Evolutionary conservation across 1,140 invertebrate genomes (phyloP).

Genomic region (Heliothis virescens): DNA sequence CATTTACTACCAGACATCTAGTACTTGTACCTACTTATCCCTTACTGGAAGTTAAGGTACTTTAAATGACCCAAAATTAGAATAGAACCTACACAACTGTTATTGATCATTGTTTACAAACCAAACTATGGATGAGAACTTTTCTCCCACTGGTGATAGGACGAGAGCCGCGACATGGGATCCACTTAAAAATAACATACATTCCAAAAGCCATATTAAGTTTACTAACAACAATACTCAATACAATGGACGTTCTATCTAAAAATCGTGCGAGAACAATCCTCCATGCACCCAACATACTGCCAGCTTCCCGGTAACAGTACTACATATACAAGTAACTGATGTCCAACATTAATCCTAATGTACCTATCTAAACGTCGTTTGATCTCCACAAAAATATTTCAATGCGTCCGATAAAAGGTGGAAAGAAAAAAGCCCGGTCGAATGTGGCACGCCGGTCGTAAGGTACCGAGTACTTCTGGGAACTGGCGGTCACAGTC

Average conservation of each 20-base stretch:
- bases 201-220: slow-evolving; percentile 20
- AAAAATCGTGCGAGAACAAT: slow-evolving; percentile 54
- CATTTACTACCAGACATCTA: no score
- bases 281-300: slow-evolving; percentile 48
- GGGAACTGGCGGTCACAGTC: slow-evolving; percentile 81
- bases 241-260: slow-evolving; percentile 56
- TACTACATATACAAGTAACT: slow-evolving; percentile 72
- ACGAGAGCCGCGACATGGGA: background rate
- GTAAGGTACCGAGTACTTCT: slow-evolving; percentile 84
- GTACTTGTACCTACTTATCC: no score
- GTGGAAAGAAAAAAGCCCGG: slow-evolving; percentile 71
- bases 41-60: no score
- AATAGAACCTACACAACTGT: no score
- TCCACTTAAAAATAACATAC: slow-evolving; percentile 17
- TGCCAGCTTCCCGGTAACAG: slow-evolving; percentile 65
- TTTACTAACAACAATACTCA: slow-evolving; percentile 33
- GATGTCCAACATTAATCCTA: slow-evolving; percentile 85
- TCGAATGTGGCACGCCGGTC: slow-evolving; percentile 70
- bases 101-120: no score
- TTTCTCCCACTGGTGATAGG: slow-evolving; percentile 4
- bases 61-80: no score
- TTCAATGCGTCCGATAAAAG: slow-evolving; percentile 84
- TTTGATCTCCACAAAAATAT: slow-evolving; percentile 86
- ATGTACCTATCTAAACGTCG: slow-evolving; percentile 82
- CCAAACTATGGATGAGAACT: background rate